These are phyloP conservation scores for Pelochelys cantorii DNA, from an alignment of 2,797 vertebrate genomes.

Conservation along the genomic window DNA sequence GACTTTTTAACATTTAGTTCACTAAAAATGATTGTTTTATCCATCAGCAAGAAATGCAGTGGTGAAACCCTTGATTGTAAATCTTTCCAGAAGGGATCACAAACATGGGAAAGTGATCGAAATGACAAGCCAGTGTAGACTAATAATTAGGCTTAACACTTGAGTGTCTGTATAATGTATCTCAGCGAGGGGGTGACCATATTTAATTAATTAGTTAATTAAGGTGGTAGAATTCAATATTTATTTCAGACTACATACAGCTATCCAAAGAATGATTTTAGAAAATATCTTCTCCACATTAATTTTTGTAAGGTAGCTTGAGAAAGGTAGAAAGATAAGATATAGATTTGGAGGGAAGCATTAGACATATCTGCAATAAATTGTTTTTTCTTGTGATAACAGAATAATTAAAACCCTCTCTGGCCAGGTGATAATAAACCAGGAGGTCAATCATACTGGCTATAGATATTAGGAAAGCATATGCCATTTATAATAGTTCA, in stretches of 20 bases:
- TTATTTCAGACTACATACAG: neutral
- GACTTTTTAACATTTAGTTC: neutral
- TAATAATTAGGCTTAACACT: neutral
- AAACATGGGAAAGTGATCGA: fast-evolving
- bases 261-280: neutral
- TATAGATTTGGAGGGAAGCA: neutral
- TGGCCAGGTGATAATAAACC: neutral
- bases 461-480: neutral
- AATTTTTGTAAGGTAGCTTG: neutral
- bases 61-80: neutral
- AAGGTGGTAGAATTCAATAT: neutral
- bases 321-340: neutral
- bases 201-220: neutral
- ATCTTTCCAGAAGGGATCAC: neutral
- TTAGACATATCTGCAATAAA: neutral
- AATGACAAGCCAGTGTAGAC: neutral
- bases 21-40: neutral
- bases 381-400: constrained; percentile 3
- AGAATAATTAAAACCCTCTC: neutral
- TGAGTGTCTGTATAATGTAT: neutral
- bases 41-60: neutral
- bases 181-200: neutral
- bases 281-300: neutral
- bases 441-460: neutral
- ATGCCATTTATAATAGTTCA: neutral